A percentile compares a stretch with the other conserved stretches of the same genome.
Conservation (phyloP, 2,113 vertebrate species). For the Phoxinus phoxinus region DNA sequence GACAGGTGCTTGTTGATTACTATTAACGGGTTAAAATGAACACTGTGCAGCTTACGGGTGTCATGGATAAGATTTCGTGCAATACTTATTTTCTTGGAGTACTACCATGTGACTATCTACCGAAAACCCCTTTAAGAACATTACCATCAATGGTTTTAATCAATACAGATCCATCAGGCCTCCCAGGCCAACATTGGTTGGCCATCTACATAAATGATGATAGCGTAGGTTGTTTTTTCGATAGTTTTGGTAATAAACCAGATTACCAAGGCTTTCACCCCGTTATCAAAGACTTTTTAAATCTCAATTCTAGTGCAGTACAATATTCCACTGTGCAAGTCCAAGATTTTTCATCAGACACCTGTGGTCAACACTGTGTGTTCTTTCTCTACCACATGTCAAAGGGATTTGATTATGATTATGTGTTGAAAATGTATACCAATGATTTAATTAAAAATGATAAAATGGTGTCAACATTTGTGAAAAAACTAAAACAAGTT, state of each 20-base stretch:
- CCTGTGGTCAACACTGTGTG: neutral
- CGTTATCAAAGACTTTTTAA: neutral
- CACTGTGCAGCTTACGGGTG: too few species aligned
- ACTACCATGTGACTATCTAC: neutral
- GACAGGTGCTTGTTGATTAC: too few species aligned
- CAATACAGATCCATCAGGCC: neutral
- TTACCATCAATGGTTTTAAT: neutral
- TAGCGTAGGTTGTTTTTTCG: neutral
- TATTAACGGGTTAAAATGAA: too few species aligned
- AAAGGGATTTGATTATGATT: neutral
- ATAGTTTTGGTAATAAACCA: neutral
- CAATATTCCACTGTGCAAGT: neutral
- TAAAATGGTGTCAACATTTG: neutral
- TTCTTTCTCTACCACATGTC: neutral
- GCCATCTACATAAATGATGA: neutral
- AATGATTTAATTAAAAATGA: neutral
- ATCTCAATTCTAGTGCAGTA: accelerated
- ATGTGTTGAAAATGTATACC: neutral
- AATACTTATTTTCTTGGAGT: neutral
- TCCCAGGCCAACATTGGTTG: neutral
- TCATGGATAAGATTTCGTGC: neutral
- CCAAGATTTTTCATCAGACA: neutral
- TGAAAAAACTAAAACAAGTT: neutral
- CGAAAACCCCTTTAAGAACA: neutral
- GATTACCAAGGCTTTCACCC: neutral